These are phyloP conservation scores for Novumbra hubbsi DNA, from an alignment of 2,797 vertebrate species.

Conservation along the genomic window DNA sequence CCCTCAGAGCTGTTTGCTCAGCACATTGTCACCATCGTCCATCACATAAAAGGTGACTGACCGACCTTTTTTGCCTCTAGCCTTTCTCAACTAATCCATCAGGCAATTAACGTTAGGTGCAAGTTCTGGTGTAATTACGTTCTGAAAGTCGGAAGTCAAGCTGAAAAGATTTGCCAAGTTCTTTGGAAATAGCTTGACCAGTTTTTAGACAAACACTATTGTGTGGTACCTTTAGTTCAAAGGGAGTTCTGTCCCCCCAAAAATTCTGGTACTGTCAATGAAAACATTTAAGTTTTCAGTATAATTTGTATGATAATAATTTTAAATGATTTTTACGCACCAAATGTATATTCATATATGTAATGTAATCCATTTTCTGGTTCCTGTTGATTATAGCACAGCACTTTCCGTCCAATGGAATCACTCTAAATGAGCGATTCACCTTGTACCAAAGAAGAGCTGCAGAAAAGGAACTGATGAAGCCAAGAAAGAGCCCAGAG, in stretches of 20 bases:
- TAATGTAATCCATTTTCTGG: not conserved
- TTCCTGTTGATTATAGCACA: constrained; percentile 77
- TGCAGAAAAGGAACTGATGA: constrained; percentile 90
- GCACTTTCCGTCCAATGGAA: constrained; percentile 89
- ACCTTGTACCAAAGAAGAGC: constrained; percentile 95
- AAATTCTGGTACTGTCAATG: not conserved
- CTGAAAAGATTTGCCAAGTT: not conserved
- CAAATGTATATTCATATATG: not conserved
- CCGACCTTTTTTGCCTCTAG: constrained; percentile 16
- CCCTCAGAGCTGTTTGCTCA: constrained; percentile 95
- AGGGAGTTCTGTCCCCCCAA: not conserved
- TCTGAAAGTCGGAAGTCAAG: not conserved
- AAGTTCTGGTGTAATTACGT: not conserved
- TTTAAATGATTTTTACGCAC: not conserved
- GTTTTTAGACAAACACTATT: not conserved
- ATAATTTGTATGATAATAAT: not conserved
- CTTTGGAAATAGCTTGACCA: not conserved
- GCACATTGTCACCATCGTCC: constrained; percentile 95
- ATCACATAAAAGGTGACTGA: constrained; percentile 90
- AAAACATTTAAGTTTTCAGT: not conserved
- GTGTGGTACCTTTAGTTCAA: not conserved
- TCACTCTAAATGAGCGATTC: constrained; percentile 96
- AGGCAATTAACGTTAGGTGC: not conserved
- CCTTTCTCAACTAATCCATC: not conserved
- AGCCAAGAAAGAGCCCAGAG: constrained; percentile 96